Base-by-base conservation (phyloP, 2,113 vertebrate genomes). In the Redunca redunca region DNA sequence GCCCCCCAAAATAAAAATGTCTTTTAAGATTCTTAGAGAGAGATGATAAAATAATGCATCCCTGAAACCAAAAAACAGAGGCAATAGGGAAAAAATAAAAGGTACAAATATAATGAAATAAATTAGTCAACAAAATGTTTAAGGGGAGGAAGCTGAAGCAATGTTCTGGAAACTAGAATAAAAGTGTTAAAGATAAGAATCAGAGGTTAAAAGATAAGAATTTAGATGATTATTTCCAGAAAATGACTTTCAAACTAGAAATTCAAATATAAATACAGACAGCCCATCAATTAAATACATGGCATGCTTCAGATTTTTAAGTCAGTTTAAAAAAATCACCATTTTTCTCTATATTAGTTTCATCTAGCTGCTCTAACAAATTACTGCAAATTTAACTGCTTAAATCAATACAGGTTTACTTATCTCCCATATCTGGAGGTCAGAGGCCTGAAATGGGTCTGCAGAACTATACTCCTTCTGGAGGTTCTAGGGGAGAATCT, bases 101-200 rank as follows among this genome's bases (percentile, higher is more conserved):
- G 60, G 3, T 91, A 74, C 23, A 83, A 91, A 88, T 77, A 88
- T 55, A 91, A 91, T 48, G 19, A n/a, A 52, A 64, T 46, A 55
- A 91, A 25, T 26, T 78, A 67, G 28, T 77, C 55, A 82, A 95
- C 33, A 33, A 88, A 89, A 74, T 88, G 13, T 77, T 58, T 92
- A n/a, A 55, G 28, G 7, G 28, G 16, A 28, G 53, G 60, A 58
- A 71, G 23, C 12, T 91, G 74, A 92, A 77, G 9, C 87, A 96
- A 88, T 71, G 53, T 88, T 67, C 82, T 91, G 5, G 88, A 87
- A 91, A 88, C 55, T 40, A 92, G 53, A 78, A 83, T 40, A 77
- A 83, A 94, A 94, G 82, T 40, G 15, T 74, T 88, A 62, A 94
- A 91, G 17, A 71, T 48, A 94, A 87, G 74, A 92, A 88, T 77